Evolutionary conservation across 2,113 vertebrate genomes (phyloP).

Genomic region (Rutilus rutilus): DNA sequence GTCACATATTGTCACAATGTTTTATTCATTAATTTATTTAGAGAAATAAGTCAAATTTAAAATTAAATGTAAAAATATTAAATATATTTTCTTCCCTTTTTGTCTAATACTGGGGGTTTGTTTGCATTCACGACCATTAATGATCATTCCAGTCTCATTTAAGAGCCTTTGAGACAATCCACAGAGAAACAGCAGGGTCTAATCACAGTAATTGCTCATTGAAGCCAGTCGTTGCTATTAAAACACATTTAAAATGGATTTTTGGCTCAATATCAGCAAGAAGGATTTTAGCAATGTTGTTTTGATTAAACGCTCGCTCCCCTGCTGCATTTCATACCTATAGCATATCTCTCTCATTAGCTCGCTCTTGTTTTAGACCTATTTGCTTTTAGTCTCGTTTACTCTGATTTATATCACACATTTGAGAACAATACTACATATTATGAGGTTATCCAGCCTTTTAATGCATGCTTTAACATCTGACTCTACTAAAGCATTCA

Average conservation of each 20-base stretch:
- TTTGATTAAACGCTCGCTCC: constrained; percentile 34
- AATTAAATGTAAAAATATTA: too few species aligned
- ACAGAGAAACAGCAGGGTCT: constrained; percentile 32
- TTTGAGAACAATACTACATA: neutral
- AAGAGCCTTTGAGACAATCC: neutral
- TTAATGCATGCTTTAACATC: neutral
- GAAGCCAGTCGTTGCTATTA: constrained; percentile 31
- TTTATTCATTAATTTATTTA: too few species aligned
- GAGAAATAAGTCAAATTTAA: too few species aligned
- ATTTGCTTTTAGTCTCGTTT: neutral
- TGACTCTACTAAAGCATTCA: constrained; percentile 2
- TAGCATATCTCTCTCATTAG: constrained; percentile 20
- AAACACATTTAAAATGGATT: constrained; percentile 38
- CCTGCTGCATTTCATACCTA: constrained; percentile 14
- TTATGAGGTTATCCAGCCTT: neutral
- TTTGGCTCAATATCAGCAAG: constrained; percentile 33
- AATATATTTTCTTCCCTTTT: neutral
- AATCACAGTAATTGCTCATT: constrained; percentile 31
- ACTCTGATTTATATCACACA: constrained; percentile 7
- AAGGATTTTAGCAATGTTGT: constrained; percentile 18
- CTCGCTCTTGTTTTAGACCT: neutral
- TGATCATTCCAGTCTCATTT: neutral
- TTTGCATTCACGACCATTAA: constrained; percentile 5
- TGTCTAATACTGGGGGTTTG: neutral
- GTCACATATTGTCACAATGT: too few species aligned